These are phyloP conservation scores for Xestia xanthographa DNA, from an alignment of 2,888 invertebrate species.

Conservation along the genomic window DNA sequence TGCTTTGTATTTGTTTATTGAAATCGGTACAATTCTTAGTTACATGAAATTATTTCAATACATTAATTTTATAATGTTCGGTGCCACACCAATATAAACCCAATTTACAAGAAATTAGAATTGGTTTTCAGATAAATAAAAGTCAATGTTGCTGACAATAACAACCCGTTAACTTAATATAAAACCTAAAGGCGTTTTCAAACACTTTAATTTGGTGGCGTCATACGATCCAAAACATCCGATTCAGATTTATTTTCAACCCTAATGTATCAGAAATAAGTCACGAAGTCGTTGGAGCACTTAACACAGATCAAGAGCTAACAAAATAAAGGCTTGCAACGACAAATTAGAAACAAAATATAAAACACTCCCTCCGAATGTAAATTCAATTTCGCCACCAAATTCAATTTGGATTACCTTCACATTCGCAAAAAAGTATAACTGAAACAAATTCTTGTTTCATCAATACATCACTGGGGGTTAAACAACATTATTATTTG, in stretches of 20 bases:
- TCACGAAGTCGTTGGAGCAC: constrained; percentile 10
- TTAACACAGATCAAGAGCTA: constrained; percentile 26
- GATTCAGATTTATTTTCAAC: neutral
- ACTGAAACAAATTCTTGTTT: constrained; percentile 66
- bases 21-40: neutral
- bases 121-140: neutral
- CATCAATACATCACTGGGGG: constrained; percentile 62
- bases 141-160: no score
- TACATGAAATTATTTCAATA: neutral
- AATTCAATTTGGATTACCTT: constrained; percentile 77
- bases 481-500: constrained; percentile 39
- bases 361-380: constrained; percentile 67
- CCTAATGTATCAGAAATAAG: neutral
- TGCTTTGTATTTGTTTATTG: neutral
- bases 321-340: constrained; percentile 52
- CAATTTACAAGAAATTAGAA: neutral
- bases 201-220: neutral
- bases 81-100: neutral
- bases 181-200: neutral
- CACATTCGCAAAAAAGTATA: constrained; percentile 68
- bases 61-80: neutral
- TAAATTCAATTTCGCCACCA: constrained; percentile 71
- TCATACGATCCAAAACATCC: neutral
- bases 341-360: constrained; percentile 68
- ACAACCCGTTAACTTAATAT: neutral